A percentile compares a stretch with the other conserved stretches of the same genome.
Evolutionary conservation across 2,888 invertebrate species (phyloP).

Genomic region (Ornithoptera priamus): DNA sequence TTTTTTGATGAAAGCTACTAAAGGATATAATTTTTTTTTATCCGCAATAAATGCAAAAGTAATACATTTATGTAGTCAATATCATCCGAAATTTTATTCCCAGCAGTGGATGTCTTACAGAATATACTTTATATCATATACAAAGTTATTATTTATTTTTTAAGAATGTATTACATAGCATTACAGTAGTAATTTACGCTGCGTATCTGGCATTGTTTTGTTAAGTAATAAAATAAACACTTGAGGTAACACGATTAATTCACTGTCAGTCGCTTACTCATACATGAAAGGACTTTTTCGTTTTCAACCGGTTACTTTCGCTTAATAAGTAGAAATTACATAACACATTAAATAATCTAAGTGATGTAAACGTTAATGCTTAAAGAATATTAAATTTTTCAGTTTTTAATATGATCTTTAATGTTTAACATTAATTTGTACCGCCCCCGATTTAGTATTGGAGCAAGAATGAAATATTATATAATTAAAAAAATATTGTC

Average conservation of each 20-base stretch:
- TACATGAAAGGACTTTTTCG: conserved; percentile 1
- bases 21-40: too few relatives aligned
- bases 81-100: too few relatives aligned
- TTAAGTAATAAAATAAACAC: not conserved
- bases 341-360: not conserved
- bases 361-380: not conserved
- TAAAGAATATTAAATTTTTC: not conserved
- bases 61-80: too few relatives aligned
- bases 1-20: too few relatives aligned
- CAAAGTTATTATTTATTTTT: not conserved
- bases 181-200: not conserved
- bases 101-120: too few relatives aligned
- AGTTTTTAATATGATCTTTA: not conserved
- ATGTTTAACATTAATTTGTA: too few relatives aligned
- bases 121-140: not conserved
- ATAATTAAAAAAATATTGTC: too few relatives aligned
- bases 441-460: too few relatives aligned
- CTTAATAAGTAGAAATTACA: not conserved
- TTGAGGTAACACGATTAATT: not conserved
- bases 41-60: too few relatives aligned
- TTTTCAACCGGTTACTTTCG: not conserved
- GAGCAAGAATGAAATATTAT: too few relatives aligned
- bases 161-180: not conserved
- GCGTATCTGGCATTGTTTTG: not conserved
- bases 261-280: not conserved